Conservation (phyloP, 2,797 vertebrate species). For the Mionectes olivaceus region DNA sequence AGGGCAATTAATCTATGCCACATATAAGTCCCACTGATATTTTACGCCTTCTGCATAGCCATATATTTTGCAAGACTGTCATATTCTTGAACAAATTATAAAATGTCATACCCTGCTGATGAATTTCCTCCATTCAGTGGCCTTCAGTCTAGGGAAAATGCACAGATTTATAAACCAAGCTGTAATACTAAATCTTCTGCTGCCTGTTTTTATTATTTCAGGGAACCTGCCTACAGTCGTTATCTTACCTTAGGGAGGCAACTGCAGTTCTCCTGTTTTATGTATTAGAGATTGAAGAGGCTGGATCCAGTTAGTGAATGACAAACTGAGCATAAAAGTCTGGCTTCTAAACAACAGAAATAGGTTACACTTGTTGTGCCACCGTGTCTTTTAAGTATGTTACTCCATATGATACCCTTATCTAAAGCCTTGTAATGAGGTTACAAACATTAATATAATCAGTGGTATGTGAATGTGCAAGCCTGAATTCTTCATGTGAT, state of each 20-base stretch:
- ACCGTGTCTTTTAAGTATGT: not conserved
- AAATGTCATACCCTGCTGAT: not conserved
- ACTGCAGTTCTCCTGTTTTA: not conserved
- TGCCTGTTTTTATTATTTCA: constrained; percentile 19
- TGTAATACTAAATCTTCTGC: constrained; percentile 34
- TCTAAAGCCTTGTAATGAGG: not conserved
- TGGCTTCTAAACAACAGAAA: not conserved
- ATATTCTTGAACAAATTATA: constrained; percentile 7
- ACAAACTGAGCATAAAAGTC: not conserved
- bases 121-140: constrained; percentile 12
- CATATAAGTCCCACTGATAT: not conserved
- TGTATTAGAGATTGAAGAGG: not conserved
- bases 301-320: not conserved
- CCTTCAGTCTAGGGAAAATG: not conserved
- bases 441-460: not conserved
- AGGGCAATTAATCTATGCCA: not conserved
- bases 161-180: constrained; percentile 5
- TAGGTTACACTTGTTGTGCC: not conserved
- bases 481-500: not conserved
- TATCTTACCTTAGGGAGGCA: not conserved
- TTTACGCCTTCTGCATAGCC: constrained; percentile 1
- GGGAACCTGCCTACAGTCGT: not conserved
- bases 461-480: not conserved
- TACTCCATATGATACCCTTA: not conserved
- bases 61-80: not conserved